These are phyloP conservation scores for Oryzias melastigma DNA, from an alignment of 2,113 vertebrate genomes.

Conservation along the genomic window DNA sequence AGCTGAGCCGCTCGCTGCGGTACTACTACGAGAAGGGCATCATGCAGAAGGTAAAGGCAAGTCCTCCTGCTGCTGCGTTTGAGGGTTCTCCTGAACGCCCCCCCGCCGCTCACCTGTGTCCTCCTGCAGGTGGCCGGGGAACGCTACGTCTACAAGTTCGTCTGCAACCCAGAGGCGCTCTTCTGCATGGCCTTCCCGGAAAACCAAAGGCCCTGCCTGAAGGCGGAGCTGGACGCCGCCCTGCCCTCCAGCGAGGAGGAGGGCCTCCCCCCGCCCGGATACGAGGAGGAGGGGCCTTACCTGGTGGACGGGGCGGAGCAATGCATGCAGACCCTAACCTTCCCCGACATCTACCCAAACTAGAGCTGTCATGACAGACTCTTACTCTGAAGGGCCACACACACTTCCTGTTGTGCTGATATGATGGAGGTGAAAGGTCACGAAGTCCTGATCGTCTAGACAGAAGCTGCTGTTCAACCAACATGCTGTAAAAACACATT, in stretches of 20 bases:
- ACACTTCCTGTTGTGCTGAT: too few species aligned
- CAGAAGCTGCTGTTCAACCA: too few species aligned
- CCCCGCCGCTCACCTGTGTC: background rate
- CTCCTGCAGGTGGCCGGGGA: slow-evolving; percentile 87
- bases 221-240: slow-evolving; percentile 78
- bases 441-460: too few species aligned
- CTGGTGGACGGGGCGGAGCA: slow-evolving; percentile 82
- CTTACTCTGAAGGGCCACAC: too few species aligned
- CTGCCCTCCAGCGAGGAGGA: slow-evolving; percentile 71
- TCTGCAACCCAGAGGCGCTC: slow-evolving; percentile 91
- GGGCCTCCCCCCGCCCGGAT: slow-evolving; percentile 79
- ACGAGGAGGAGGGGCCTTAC: slow-evolving; percentile 84
- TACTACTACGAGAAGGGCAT: slow-evolving; percentile 98
- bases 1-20: slow-evolving; percentile 92
- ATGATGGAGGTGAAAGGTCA: too few species aligned
- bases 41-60: slow-evolving; percentile 91
- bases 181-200: slow-evolving; percentile 95
- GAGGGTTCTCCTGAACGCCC: background rate
- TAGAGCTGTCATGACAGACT: slow-evolving; percentile 48
- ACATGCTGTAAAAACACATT: too few species aligned
- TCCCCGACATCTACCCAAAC: slow-evolving; percentile 83
- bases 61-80: background rate
- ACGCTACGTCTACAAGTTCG: slow-evolving; percentile 95
- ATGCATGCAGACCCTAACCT: slow-evolving; percentile 76
- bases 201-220: slow-evolving; percentile 89